Evolutionary conservation across 1,140 invertebrate genomes (phyloP).

Genomic region (Drosophila suzukii): DNA sequence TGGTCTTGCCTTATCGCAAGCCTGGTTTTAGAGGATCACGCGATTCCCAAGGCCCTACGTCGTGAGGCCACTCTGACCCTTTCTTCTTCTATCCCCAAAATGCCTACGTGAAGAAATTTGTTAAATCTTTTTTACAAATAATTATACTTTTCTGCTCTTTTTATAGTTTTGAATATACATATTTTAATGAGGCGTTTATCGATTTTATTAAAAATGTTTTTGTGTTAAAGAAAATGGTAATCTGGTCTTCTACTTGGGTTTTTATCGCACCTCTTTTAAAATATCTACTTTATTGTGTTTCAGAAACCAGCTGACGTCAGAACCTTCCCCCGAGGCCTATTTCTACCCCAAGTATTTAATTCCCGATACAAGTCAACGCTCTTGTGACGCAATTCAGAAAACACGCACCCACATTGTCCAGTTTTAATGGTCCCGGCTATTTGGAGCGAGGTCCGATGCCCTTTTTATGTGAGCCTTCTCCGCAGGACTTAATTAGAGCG

Average conservation of each 20-base stretch:
- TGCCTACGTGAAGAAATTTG: not conserved
- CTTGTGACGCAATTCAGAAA: constrained; percentile 49
- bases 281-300: not conserved
- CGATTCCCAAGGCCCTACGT: not conserved
- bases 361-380: not conserved
- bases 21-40: not conserved
- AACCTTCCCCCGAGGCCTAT: not conserved
- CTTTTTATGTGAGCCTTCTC: constrained; percentile 51
- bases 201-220: too few relatives aligned
- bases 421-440: constrained; percentile 39
- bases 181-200: too few relatives aligned
- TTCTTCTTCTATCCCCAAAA: not conserved
- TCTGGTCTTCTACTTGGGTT: too few relatives aligned
- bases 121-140: too few relatives aligned
- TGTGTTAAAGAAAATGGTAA: too few relatives aligned
- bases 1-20: constrained; percentile 29
- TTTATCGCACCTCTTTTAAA: too few relatives aligned
- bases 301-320: constrained; percentile 26
- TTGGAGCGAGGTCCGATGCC: constrained; percentile 44
- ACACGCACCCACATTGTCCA: constrained; percentile 43
- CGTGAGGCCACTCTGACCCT: not conserved
- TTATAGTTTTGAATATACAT: too few relatives aligned
- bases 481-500: constrained; percentile 76
- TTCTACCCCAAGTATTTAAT: constrained; percentile 3
- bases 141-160: too few relatives aligned